Percentiles rank a stretch among this genome's conserved stretches.
These are phyloP conservation scores for Psettodes erumei DNA, from an alignment of 2,113 vertebrate species.

Conservation along the genomic window DNA sequence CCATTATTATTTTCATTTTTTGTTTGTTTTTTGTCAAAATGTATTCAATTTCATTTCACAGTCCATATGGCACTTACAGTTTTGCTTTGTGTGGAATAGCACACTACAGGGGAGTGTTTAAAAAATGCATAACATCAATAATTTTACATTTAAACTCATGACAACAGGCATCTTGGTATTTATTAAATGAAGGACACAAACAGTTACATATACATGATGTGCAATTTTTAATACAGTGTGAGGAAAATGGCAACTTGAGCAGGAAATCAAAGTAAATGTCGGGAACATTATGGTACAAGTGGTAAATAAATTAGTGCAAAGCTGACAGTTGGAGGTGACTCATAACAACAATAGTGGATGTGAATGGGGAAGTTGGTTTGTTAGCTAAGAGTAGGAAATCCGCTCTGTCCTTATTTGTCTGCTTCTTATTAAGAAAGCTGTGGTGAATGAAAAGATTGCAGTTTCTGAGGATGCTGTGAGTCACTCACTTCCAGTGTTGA, in stretches of 20 bases:
- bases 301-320: conserved; percentile 22
- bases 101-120: neutral
- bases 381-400: conserved; percentile 71
- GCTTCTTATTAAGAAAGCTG: conserved; percentile 64
- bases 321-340: conserved; percentile 44
- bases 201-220: neutral
- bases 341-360: conserved; percentile 51
- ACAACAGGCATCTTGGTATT: neutral
- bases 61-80: too few relatives aligned
- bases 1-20: too few relatives aligned
- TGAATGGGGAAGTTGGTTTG: conserved; percentile 55
- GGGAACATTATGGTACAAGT: conserved; percentile 27
- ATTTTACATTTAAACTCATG: neutral
- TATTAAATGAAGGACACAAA: conserved; percentile 6
- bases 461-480: conserved; percentile 50
- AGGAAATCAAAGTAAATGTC: conserved; percentile 5
- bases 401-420: conserved; percentile 66
- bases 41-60: too few relatives aligned
- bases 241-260: neutral
- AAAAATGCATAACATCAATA: neutral
- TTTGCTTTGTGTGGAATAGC: too few relatives aligned
- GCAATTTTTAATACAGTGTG: neutral
- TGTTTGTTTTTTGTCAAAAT: too few relatives aligned
- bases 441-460: conserved; percentile 60
- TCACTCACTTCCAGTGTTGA: conserved; percentile 49